These are phyloP conservation scores for Gobiocypris rarus DNA, from an alignment of 2,113 vertebrate genomes.

Conservation along the genomic window DNA sequence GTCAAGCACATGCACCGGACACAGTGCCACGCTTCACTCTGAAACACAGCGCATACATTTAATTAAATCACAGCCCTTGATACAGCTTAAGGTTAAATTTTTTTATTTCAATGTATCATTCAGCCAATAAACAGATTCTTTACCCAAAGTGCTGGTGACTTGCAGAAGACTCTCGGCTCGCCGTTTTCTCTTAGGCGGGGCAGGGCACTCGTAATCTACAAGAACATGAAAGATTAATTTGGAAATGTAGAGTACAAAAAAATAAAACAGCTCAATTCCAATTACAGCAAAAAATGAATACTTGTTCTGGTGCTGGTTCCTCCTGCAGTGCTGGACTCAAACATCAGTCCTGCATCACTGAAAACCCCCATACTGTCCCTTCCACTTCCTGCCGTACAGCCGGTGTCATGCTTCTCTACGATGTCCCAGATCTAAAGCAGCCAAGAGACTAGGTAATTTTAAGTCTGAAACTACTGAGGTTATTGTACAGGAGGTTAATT, in stretches of 20 bases:
- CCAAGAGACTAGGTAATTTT: neutral
- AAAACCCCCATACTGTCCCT: constrained; percentile 65
- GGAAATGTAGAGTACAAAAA: neutral
- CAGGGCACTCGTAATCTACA: constrained; percentile 62
- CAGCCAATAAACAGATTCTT: neutral
- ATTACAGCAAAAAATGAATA: neutral
- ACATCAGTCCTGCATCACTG: constrained; percentile 65
- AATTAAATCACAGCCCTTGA: neutral
- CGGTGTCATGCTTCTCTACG: constrained; percentile 76
- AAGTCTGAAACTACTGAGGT: too few relatives aligned
- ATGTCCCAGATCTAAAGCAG: constrained; percentile 77
- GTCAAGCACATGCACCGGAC: too few relatives aligned
- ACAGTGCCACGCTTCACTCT: too few relatives aligned
- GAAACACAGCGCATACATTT: too few relatives aligned
- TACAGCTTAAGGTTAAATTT: too few relatives aligned
- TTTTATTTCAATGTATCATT: neutral
- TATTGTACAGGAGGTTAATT: neutral
- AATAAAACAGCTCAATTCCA: neutral
- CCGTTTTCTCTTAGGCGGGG: constrained; percentile 37
- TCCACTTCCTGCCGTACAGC: constrained; percentile 81
- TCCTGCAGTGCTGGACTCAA: constrained; percentile 4
- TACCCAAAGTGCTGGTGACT: constrained; percentile 56
- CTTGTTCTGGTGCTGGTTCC: constrained; percentile 13
- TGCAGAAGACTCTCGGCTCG: constrained; percentile 58
- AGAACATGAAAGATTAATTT: neutral